A percentile compares a stretch with the other conserved stretches of the same genome.
Evolutionary conservation across 2,113 vertebrate species (phyloP).

Genomic region (Myxocyprinus asiaticus): DNA sequence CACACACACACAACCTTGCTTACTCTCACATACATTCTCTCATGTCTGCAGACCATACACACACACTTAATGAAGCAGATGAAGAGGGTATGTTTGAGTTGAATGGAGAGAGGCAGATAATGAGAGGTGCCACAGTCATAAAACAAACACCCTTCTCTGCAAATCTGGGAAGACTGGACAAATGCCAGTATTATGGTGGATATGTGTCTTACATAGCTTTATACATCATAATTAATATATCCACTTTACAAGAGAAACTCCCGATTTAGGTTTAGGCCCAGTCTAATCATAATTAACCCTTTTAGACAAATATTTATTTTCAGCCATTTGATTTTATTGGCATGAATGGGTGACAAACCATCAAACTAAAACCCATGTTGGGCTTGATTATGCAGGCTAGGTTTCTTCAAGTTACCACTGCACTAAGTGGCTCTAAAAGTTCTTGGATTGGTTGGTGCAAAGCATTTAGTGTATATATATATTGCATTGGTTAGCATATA

Average conservation of each 20-base stretch:
- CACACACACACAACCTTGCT: not conserved
- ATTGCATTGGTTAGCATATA: too few relatives aligned
- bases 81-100: slow-evolving; percentile 26
- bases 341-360: too few relatives aligned
- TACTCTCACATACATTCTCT: slow-evolving; percentile 35
- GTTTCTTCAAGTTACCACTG: too few relatives aligned
- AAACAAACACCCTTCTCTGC: slow-evolving; percentile 24
- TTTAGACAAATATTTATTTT: not conserved
- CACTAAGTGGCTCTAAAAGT: too few relatives aligned
- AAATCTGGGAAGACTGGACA: slow-evolving; percentile 9
- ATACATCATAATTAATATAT: not conserved
- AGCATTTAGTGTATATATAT: too few relatives aligned
- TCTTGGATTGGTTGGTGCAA: too few relatives aligned
- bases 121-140: slow-evolving; percentile 15
- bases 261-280: not conserved
- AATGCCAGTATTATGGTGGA: not conserved
- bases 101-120: not conserved
- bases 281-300: too few relatives aligned
- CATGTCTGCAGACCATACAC: slow-evolving; percentile 30
- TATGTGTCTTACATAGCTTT: not conserved
- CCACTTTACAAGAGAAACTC: not conserved
- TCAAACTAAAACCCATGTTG: too few relatives aligned
- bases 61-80: slow-evolving; percentile 35
- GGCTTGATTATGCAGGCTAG: too few relatives aligned
- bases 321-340: not conserved